phyloP scores from a whole-genome alignment of 64 coral and sea anemone genomes.

The Dendrophyllia cribrosa region DNA sequence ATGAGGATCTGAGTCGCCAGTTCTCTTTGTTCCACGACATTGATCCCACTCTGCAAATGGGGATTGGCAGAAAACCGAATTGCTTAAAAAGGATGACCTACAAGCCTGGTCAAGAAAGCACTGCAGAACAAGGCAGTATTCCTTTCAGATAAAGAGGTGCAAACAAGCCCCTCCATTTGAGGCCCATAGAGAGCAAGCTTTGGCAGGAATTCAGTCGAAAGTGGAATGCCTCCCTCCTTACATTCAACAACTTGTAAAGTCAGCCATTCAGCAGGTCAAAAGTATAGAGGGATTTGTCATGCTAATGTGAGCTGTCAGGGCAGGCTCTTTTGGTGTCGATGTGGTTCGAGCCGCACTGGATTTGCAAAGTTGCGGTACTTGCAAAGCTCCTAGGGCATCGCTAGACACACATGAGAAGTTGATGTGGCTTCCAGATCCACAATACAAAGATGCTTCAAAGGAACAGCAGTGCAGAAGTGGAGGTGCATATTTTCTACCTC shows the following conservation, averaged over 20 bases:
- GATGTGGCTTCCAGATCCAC: slow-evolving; percentile 43
- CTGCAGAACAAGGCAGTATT: slow-evolving; percentile 32
- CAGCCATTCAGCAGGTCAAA: slow-evolving; percentile 48
- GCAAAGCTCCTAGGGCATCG: slow-evolving; percentile 44
- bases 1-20: slow-evolving; percentile 25
- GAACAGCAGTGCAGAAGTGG: slow-evolving; percentile 44
- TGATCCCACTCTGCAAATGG: slow-evolving; percentile 20
- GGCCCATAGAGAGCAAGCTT: slow-evolving; percentile 42
- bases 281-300: slow-evolving; percentile 47
- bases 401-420: slow-evolving; percentile 45
- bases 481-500: slow-evolving; percentile 39
- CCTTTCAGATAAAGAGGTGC: slow-evolving; percentile 54
- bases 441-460: slow-evolving; percentile 46
- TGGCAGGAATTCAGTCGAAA: slow-evolving; percentile 39
- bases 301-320: slow-evolving; percentile 10
- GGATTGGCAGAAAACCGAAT: slow-evolving; percentile 37
- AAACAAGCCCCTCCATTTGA: slow-evolving; percentile 56
- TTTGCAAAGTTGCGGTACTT: slow-evolving; percentile 25
- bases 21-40: slow-evolving; percentile 46
- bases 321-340: slow-evolving; percentile 8
- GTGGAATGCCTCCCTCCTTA: slow-evolving; percentile 31
- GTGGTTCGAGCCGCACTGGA: not conserved
- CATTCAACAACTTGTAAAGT: not conserved
- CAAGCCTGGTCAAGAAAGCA: slow-evolving; percentile 39
- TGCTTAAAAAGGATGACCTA: slow-evolving; percentile 32